phyloP scores from a whole-genome alignment of 1,140 invertebrate genomes.

The Drosophila sp. region DNA sequence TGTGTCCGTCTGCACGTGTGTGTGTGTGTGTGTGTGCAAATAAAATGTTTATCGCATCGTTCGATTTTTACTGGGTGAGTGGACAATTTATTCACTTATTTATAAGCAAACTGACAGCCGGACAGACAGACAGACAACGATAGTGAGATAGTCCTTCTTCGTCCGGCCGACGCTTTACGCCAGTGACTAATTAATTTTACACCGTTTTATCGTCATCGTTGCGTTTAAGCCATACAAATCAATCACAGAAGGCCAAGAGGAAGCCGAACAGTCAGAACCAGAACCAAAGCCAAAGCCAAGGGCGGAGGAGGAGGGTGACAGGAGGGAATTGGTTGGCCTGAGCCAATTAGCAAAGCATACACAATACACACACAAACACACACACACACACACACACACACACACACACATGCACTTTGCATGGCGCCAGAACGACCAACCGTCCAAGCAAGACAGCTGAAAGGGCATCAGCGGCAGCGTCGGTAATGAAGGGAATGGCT shows the following conservation, averaged over 20 bases:
- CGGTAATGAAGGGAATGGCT: slow-evolving; percentile 13
- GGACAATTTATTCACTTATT: slow-evolving; percentile 68
- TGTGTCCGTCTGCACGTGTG: neutral
- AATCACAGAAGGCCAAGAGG: slow-evolving; percentile 45
- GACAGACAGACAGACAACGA: slow-evolving; percentile 26
- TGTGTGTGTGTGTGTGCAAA: neutral
- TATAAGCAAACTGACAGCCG: slow-evolving; percentile 41
- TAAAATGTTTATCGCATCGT: slow-evolving; percentile 18
- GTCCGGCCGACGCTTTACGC: slow-evolving; percentile 18
- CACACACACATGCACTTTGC: slow-evolving; percentile 58
- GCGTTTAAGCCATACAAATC: slow-evolving; percentile 73
- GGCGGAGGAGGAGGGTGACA: neutral
- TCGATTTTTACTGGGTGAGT: slow-evolving; percentile 6
- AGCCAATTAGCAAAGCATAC: slow-evolving; percentile 74
- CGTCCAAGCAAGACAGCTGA: slow-evolving; percentile 31
- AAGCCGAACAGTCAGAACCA: neutral
- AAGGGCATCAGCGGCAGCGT: neutral
- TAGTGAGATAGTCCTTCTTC: slow-evolving; percentile 42
- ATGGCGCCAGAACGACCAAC: slow-evolving; percentile 61
- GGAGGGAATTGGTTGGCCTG: slow-evolving; percentile 11
- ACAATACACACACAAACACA: slow-evolving; percentile 41
- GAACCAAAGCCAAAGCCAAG: neutral
- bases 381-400: neutral
- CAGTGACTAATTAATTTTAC: slow-evolving; percentile 76
- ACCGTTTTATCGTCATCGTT: slow-evolving; percentile 76